These are phyloP conservation scores for Neotoxoptera formosana DNA, from an alignment of 1,140 invertebrate species.

Conservation along the genomic window DNA sequence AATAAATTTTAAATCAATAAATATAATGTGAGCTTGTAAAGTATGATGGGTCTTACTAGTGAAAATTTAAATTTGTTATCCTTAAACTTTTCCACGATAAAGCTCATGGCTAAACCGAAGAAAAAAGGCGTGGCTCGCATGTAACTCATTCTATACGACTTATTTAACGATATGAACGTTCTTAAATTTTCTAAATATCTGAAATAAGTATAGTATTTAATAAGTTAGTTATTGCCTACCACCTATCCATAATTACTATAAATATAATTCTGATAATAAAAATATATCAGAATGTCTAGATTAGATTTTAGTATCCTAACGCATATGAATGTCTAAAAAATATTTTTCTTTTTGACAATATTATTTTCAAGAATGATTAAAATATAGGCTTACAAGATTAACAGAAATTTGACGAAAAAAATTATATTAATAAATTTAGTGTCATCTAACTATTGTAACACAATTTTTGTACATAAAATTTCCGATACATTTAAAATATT, in stretches of 20 bases:
- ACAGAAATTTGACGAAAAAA: neutral
- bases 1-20: neutral
- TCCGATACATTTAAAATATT: too few relatives aligned
- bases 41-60: neutral
- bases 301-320: neutral
- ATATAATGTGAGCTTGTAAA: neutral
- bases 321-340: too few relatives aligned
- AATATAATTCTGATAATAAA: neutral
- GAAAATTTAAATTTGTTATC: neutral
- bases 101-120: neutral
- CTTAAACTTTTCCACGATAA: neutral
- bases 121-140: conserved; percentile 21
- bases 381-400: too few relatives aligned
- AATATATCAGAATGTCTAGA: neutral
- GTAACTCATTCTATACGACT: neutral
- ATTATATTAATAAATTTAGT: too few relatives aligned
- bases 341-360: too few relatives aligned
- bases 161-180: neutral
- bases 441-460: too few relatives aligned
- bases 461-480: too few relatives aligned
- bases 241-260: neutral
- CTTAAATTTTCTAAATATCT: conserved; percentile 8
- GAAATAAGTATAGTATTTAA: neutral
- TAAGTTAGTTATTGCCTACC: neutral
- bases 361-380: too few relatives aligned